Evolutionary conservation across 1,140 invertebrate genomes (phyloP).

Genomic region (Euura lappo): DNA sequence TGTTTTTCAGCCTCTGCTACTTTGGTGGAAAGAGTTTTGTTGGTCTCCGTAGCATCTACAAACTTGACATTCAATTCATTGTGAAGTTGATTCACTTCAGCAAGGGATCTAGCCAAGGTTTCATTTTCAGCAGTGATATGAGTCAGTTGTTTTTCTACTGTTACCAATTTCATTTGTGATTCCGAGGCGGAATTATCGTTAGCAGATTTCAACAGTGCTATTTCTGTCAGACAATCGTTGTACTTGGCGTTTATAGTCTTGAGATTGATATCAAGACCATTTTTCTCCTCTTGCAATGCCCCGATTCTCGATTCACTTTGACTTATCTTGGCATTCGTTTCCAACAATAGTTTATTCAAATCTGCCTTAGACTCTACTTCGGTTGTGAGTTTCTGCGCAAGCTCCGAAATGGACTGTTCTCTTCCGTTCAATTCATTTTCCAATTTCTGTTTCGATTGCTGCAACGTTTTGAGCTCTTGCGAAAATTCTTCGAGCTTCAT

Average conservation of each 20-base stretch:
- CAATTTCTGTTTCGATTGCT: slow-evolving; percentile 59
- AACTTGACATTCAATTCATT: slow-evolving; percentile 14
- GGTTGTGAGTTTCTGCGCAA: slow-evolving; percentile 33
- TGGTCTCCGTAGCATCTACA: slow-evolving; percentile 12
- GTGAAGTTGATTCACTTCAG: background rate
- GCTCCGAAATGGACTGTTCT: slow-evolving; percentile 36
- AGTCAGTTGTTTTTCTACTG: slow-evolving; percentile 26
- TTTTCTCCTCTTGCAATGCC: slow-evolving; percentile 33
- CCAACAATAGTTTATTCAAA: slow-evolving; percentile 32
- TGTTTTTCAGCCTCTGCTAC: slow-evolving; percentile 10
- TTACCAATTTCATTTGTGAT: slow-evolving; percentile 24
- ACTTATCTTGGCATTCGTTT: slow-evolving; percentile 27
- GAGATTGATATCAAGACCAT: slow-evolving; percentile 30
- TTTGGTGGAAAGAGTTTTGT: slow-evolving; percentile 13
- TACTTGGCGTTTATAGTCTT: slow-evolving; percentile 50
- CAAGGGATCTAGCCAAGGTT: background rate
- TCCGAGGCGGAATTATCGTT: slow-evolving; percentile 24
- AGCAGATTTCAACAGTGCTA: slow-evolving; percentile 26
- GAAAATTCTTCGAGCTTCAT: slow-evolving; percentile 54
- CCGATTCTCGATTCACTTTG: slow-evolving; percentile 20
- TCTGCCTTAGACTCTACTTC: slow-evolving; percentile 26
- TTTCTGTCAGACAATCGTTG: slow-evolving; percentile 43
- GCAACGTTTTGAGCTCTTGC: slow-evolving; percentile 56
- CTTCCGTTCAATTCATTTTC: slow-evolving; percentile 46
- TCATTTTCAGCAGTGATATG: slow-evolving; percentile 14